Base-by-base conservation (phyloP, 2,888 invertebrate genomes). In the Geophilus truncorum region DNA sequence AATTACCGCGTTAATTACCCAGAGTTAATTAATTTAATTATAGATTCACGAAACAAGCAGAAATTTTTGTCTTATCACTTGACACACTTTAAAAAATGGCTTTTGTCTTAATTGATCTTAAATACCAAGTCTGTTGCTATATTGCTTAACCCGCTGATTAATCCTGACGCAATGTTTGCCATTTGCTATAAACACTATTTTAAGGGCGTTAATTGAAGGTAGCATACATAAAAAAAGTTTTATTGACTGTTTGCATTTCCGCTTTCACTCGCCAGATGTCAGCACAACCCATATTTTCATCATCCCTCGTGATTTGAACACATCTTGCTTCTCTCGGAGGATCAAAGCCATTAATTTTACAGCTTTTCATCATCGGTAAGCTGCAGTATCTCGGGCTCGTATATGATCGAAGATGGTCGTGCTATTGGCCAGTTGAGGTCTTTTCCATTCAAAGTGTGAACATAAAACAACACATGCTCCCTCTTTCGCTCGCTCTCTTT, bases 311-410 rank as follows among this genome's bases (percentile, higher is more conserved):
- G 70, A 70, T 70, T 70, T 70, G 25, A 70, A 70, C 70, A 25
- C 70, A 70, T 70, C 70, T 70, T 70, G 23, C n/a, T n/a, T 28
- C 12, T 70, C 51, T 70, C 28, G 15, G 70, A 70, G 28, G 70
- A 70, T 70, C 70, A 70, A 70, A 70, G 28, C 70, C 70, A 70
- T 70, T 70, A 70, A 70, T 70, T 70, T 70, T 70, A 70, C 70
- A 25, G 70, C 70, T 70, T 70, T 70, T 70, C 70, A 70, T 70
- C 70, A 70, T 70, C 70, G 28, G 70, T 28, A 25, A 12, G 70
- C 28, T 70, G 70, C 70, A 25, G 70, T 70, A 70, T 70, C 70
- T 25, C 28, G 70, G 6, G 70, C 70, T 25, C 28, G n/a, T 70
- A n/a, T 70, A 70, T 25, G 28, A 70, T 70, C 70, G 70, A 70